Evolutionary conservation across 2,113 vertebrate genomes (phyloP), one percentile per base, ranked within the genome.

Genomic region (Pelvicachromis taeniatus): DNA sequence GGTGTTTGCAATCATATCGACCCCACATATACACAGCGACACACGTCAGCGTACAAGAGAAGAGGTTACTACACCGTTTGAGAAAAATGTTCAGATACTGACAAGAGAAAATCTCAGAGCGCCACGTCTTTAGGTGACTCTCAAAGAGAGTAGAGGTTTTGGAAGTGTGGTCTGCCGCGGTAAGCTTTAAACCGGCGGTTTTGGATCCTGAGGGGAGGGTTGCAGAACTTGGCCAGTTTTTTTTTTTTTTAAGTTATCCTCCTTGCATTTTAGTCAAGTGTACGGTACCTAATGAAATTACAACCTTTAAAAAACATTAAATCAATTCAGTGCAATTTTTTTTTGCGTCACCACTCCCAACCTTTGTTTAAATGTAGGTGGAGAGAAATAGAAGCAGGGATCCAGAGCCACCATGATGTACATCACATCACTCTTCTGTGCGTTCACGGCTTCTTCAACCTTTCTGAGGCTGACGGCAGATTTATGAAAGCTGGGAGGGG

Each of bases 71-170:
- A 77, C 77, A 55, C 77, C 5, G 23, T 80, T 87, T 87, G 45
- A 31, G 19, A 55, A 82, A 70, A 87, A 87, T 89, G 85, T 92
- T 91, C 88, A 89, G 90, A 91, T 89, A 85, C 81, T 89, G 91
- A 91, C 84, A 88, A n/a, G 70, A 88, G 77, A 75, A 88, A 82
- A 87, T 89, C 86, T 91, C 84, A 17, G 84, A 93, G 92, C 1
- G 42, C 50, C 81, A 83, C 75, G 17, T 53, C 10, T 13, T 16
- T 19, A 23, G 53, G 80, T 45, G 84, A 87, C 86, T 87, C 85
- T 91, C 87, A 89, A 85, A 87, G 85, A 82, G 55, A 63, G 21
- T 54, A 73, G 85, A 92, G 91, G 88, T 92, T 58, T 50, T 86
- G 65, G 90, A 90, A 73, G 85, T 91, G 88, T 90, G 91, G 85